Conservation (phyloP, 2,113 vertebrate species). For the Antechinus flavipes region DNA sequence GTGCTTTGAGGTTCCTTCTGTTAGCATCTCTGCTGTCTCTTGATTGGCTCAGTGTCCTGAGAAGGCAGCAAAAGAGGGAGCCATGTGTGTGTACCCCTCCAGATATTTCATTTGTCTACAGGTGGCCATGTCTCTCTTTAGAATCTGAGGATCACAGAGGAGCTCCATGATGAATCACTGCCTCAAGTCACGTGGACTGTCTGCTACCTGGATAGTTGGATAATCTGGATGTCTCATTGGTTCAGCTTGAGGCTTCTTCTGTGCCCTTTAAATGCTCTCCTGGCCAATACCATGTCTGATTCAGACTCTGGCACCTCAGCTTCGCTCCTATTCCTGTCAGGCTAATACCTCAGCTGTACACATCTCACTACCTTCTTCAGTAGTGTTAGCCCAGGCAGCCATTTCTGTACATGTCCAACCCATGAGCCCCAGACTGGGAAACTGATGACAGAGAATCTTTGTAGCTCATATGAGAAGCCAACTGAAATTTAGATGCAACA, state of each 20-base stretch:
- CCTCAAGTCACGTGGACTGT: not conserved
- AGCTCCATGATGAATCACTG: not conserved
- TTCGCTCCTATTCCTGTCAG: not conserved
- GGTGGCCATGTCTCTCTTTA: not conserved
- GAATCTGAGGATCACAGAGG: not conserved
- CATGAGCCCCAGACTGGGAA: not conserved
- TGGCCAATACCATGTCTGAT: not conserved
- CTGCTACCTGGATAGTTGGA: not conserved
- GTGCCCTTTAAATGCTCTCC: not conserved
- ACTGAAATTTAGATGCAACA: conserved; percentile 26
- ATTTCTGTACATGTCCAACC: not conserved
- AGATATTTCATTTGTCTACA: not conserved
- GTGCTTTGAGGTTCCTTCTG: not conserved
- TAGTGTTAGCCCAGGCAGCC: not conserved
- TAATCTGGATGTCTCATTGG: not conserved
- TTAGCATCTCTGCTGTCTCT: not conserved
- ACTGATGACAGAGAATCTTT: not conserved
- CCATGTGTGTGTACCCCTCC: not conserved
- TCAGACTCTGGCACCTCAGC: not conserved
- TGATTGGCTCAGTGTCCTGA: not conserved
- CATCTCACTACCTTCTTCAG: not conserved
- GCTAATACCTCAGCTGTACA: not conserved
- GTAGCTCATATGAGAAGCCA: not conserved
- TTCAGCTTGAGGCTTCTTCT: not conserved
- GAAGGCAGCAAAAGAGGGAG: not conserved